phyloP scores from a whole-genome alignment of 2,888 invertebrate species.

The Copidosoma aretas region DNA sequence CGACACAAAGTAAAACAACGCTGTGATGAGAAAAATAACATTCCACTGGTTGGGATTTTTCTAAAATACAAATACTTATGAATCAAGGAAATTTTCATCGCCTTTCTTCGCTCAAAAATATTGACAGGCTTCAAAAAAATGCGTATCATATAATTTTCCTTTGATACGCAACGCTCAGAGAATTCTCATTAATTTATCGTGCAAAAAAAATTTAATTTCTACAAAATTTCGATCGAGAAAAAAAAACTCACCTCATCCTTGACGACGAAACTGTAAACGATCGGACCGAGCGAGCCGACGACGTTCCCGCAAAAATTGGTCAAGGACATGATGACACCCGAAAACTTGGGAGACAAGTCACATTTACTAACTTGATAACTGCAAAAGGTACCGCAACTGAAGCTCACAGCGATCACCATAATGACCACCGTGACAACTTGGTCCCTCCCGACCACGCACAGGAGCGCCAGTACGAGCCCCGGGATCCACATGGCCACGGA shows the following conservation, averaged over 20 bases:
- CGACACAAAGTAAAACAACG: slow-evolving; percentile 67
- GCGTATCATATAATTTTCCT: too few species aligned
- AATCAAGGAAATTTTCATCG: neutral
- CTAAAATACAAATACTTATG: slow-evolving; percentile 55
- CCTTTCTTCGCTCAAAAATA: neutral
- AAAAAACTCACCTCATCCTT: slow-evolving; percentile 49
- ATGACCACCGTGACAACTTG: slow-evolving; percentile 44
- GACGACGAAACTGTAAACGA: slow-evolving; percentile 58
- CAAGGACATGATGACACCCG: slow-evolving; percentile 64
- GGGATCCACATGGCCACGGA: slow-evolving; percentile 66
- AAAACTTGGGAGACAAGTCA: slow-evolving; percentile 64
- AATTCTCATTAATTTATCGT: too few species aligned
- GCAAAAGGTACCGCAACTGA: slow-evolving; percentile 57
- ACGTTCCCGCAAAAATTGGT: slow-evolving; percentile 62
- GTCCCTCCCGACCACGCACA: slow-evolving; percentile 48
- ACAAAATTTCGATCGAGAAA: neutral
- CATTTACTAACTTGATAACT: slow-evolving; percentile 64
- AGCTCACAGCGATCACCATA: slow-evolving; percentile 54
- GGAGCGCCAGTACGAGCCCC: slow-evolving; percentile 61
- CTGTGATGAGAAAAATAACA: slow-evolving; percentile 71
- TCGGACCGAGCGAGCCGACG: slow-evolving; percentile 61
- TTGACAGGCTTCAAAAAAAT: neutral
- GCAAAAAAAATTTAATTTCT: neutral
- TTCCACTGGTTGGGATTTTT: slow-evolving; percentile 67
- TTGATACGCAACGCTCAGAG: too few species aligned